Conservation (phyloP, 2,888 invertebrate species). For the Reticulitermes lucifugus region DNA sequence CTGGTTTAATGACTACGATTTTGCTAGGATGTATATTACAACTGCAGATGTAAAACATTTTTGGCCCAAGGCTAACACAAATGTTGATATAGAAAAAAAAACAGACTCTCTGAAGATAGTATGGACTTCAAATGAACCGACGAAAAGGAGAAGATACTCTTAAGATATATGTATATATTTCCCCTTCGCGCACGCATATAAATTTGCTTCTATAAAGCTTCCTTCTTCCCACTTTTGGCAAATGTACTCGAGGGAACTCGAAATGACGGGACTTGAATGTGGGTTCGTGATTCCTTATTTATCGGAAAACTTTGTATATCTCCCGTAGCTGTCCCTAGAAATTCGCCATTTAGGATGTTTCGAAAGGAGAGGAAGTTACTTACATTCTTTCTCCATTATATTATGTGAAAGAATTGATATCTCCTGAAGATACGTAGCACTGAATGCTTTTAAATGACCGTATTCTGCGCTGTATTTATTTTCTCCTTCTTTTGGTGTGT, state of each 20-base stretch:
- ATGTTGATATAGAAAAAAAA: not conserved
- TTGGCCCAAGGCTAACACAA: not conserved
- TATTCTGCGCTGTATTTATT: not conserved
- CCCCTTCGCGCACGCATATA: not conserved
- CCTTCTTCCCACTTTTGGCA: conserved; percentile 19
- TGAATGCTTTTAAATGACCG: not conserved
- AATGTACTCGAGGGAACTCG: conserved; percentile 34
- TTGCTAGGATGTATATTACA: too few relatives aligned
- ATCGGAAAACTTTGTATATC: conserved; percentile 31
- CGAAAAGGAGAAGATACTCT: not conserved
- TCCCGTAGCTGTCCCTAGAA: not conserved
- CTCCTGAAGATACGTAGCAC: not conserved
- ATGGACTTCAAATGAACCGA: not conserved
- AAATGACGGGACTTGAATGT: conserved; percentile 21
- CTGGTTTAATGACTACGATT: too few relatives aligned
- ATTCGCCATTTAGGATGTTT: conserved; percentile 26
- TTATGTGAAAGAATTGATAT: not conserved
- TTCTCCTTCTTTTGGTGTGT: not conserved
- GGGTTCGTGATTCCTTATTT: conserved; percentile 19
- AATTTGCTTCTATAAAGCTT: conserved; percentile 26
- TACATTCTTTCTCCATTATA: conserved; percentile 23
- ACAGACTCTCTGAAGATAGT: not conserved
- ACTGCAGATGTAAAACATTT: too few relatives aligned
- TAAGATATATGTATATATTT: not conserved
- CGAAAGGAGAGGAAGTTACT: conserved; percentile 16